Evolutionary conservation across 2,113 vertebrate genomes (phyloP), one percentile per base, ranked within the genome.

Genomic region (Eulemur macaco): DNA sequence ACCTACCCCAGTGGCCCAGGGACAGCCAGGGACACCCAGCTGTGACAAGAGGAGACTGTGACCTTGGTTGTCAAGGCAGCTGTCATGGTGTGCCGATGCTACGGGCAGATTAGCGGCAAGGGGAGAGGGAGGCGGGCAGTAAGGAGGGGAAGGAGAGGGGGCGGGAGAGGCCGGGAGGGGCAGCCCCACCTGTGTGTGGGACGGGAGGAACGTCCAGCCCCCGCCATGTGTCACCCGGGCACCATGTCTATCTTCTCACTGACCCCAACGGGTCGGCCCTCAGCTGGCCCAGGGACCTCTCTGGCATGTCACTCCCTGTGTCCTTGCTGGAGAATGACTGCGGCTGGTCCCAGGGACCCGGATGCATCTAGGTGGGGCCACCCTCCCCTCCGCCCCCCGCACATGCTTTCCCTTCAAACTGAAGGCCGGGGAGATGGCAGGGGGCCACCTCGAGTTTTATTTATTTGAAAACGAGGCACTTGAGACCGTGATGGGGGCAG

Each of bases 41-140:
- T 50, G 31, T 6, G 29, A 58, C 1, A 37, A 69, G 58, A 27
- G 56, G 68, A 54, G 91, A 71, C 17, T 27, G 37, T 9, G 58
- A 64, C 91, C 88, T 83, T 77, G 68, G 78, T 31, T 77, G 95
- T 92, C 95, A 71, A 64, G 86, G 58, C 27, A 20, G 73, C 66
- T 82, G 37, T 69, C 66, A 29, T 1, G 25, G 11, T 68, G 34
- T 10, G 8, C 52, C 1, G 54, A 76, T 69, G 71, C 84, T 37
- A 31, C 47, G 68, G 73, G 23, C 25, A 80, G 77, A 85, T 60
- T 34, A 73, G 37, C 39, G 34, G 5, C 39, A 25, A 23, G 23
- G 69, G 34, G 39, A 63, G 39, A 7, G 47, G 10, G 47, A 1
- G 10, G 18, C 11, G 2, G 4, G 31, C 0, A 21, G 23, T 2